phyloP scores from a whole-genome alignment of 2,797 vertebrate genomes.

The Esox masquinongy region DNA sequence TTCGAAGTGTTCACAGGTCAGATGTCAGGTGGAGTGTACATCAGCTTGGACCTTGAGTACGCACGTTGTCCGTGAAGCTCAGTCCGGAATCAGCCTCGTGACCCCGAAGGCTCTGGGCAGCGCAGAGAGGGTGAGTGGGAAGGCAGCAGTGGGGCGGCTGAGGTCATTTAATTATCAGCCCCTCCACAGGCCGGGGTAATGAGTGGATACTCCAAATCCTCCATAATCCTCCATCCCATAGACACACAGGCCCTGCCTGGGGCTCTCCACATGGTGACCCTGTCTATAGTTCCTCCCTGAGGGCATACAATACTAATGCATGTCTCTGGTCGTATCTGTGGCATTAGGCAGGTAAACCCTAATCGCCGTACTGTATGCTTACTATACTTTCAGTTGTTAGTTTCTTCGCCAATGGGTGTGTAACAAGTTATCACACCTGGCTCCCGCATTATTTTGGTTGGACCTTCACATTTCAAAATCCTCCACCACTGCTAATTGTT shows the following conservation, averaged over 20 bases:
- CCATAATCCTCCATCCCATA: constrained; percentile 69
- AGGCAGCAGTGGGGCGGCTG: constrained; percentile 50
- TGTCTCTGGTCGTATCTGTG: not conserved
- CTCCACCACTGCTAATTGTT: too few relatives aligned
- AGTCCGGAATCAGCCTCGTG: constrained; percentile 15
- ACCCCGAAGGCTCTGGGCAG: constrained; percentile 44
- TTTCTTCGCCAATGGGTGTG: too few relatives aligned
- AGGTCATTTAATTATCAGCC: constrained; percentile 77
- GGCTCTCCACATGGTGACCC: constrained; percentile 29
- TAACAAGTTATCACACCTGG: too few relatives aligned
- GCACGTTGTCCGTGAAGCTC: not conserved
- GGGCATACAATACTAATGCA: not conserved
- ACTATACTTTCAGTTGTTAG: too few relatives aligned
- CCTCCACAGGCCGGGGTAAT: constrained; percentile 67
- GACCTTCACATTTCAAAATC: too few relatives aligned
- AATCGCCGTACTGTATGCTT: too few relatives aligned
- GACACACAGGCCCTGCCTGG: constrained; percentile 39
- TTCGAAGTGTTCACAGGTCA: not conserved
- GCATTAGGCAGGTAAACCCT: too few relatives aligned
- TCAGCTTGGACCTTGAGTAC: not conserved
- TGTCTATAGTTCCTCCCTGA: not conserved
- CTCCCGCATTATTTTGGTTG: too few relatives aligned
- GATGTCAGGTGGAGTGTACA: not conserved
- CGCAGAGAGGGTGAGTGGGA: constrained; percentile 20
- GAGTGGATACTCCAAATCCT: constrained; percentile 71